A percentile compares a stretch with the other conserved stretches of the same genome.
Conservation (phyloP, 92 coral and sea anemone species). For the Zoanthus sansibaricus region DNA sequence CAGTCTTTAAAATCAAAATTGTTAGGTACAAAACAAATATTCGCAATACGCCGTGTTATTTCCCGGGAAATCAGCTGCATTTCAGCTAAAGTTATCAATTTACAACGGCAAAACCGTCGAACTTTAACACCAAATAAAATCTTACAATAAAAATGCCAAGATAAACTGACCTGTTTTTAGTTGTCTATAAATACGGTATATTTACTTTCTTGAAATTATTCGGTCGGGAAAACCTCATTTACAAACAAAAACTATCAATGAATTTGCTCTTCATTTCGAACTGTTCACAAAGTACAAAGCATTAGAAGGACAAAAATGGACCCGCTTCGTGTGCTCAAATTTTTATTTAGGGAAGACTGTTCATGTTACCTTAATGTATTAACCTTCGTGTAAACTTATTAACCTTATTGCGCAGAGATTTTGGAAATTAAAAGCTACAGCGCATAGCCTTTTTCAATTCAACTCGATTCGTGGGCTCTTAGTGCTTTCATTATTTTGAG, state of each 20-base stretch:
- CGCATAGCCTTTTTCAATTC: conserved; percentile 1
- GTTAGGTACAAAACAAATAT: neutral
- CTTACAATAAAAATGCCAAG: neutral
- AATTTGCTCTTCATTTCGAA: neutral
- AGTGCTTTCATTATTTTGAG: neutral
- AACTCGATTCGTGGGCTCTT: neutral
- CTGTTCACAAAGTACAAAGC: neutral
- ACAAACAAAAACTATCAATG: neutral
- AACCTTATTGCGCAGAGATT: neutral
- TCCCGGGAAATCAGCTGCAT: conserved; percentile 20
- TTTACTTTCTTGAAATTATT: neutral
- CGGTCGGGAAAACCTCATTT: neutral
- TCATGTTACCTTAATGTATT: neutral
- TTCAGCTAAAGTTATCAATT: neutral
- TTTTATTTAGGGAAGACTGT: neutral
- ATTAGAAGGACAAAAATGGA: neutral
- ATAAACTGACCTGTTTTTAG: neutral
- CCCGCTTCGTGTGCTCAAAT: neutral
- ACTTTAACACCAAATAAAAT: neutral
- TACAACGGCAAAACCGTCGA: neutral
- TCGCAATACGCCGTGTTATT: neutral
- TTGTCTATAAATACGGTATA: neutral
- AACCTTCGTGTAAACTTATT: neutral
- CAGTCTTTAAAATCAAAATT: neutral
- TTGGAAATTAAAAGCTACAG: neutral